Percentiles rank a stretch among this genome's conserved stretches.
These are phyloP conservation scores for Gobionotothen gibberifrons DNA, from an alignment of 2,797 vertebrate genomes.

Conservation along the genomic window DNA sequence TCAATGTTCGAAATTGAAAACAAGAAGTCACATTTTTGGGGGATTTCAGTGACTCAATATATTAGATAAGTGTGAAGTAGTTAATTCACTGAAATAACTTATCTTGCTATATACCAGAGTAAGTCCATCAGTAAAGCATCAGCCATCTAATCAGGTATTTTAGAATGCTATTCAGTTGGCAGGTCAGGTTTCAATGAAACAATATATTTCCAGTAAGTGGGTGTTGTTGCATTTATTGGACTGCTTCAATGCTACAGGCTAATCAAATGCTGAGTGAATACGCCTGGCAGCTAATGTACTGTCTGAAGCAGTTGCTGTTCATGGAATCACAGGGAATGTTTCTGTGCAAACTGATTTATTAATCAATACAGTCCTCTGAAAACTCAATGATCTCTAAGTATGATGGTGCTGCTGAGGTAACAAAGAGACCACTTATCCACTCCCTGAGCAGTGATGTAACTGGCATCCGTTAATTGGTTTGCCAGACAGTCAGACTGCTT, in stretches of 20 bases:
- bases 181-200: conserved; percentile 10
- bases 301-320: not conserved
- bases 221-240: conserved; percentile 1
- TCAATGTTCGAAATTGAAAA: not conserved
- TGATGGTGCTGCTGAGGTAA: conserved; percentile 21
- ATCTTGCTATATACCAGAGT: not conserved
- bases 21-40: not conserved
- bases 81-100: not conserved
- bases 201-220: not conserved
- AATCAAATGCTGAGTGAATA: not conserved
- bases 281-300: not conserved
- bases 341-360: not conserved
- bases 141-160: not conserved
- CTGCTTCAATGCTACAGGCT: conserved; percentile 1
- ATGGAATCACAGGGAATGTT: not conserved
- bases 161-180: not conserved
- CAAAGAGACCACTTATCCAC: conserved; percentile 42
- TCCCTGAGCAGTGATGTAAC: conserved; percentile 53
- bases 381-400: not conserved
- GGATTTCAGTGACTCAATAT: not conserved
- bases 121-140: not conserved
- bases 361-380: conserved; percentile 3
- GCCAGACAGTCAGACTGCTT: conserved; percentile 50
- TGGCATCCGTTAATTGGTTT: conserved; percentile 40
- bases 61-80: not conserved